phyloP scores from a whole-genome alignment of 2,113 vertebrate species.

The Amblyopsis rosae region DNA sequence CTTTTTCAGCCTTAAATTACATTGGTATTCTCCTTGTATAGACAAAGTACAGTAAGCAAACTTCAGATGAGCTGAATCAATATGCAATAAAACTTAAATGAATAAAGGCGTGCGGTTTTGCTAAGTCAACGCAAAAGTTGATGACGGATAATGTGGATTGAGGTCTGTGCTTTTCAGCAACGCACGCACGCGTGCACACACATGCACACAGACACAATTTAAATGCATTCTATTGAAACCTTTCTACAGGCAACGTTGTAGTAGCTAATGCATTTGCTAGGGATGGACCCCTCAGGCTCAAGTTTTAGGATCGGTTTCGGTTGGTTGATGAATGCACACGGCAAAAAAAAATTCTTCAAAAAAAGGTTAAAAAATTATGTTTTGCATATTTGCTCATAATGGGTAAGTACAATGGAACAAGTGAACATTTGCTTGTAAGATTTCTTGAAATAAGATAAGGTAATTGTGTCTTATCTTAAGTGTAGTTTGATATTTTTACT shows the following conservation, averaged over 20 bases:
- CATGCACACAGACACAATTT: conserved; percentile 1
- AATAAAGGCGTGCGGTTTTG: conserved; percentile 12
- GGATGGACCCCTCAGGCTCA: no score
- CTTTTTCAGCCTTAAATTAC: conserved; percentile 1
- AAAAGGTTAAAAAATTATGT: no score
- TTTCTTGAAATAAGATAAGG: no score
- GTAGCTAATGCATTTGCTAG: no score
- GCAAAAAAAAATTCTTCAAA: no score
- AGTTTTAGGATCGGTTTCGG: no score
- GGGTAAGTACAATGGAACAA: no score
- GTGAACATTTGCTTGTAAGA: no score
- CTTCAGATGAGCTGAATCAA: conserved; percentile 29
- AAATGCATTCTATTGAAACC: neutral
- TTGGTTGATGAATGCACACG: no score
- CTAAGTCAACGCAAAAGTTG: conserved; percentile 24
- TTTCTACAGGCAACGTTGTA: neutral
- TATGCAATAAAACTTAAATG: conserved; percentile 48
- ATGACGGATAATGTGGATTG: conserved; percentile 9
- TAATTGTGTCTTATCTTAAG: no score
- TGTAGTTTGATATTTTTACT: no score
- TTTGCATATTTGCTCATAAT: no score
- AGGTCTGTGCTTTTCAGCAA: conserved; percentile 1
- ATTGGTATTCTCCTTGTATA: conserved; percentile 25
- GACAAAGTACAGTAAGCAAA: conserved; percentile 1
- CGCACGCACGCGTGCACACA: neutral